Evolutionary conservation across 2,888 invertebrate species (phyloP).

Genomic region (Chirona hameri): DNA sequence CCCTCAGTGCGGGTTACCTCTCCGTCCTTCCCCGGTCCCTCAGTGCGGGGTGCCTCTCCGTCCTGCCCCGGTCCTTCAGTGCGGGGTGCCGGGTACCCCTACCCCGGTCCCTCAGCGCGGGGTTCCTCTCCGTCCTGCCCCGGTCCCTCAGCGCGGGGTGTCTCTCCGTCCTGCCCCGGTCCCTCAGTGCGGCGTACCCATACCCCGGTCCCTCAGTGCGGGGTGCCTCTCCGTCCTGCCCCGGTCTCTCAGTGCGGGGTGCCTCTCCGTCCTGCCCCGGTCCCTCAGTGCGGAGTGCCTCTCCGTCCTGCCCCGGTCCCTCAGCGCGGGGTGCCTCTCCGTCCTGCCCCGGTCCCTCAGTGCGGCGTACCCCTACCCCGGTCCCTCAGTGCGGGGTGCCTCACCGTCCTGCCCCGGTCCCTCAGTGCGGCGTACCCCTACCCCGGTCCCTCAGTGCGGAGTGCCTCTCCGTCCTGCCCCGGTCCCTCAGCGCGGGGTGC

Average conservation of each 20-base stretch:
- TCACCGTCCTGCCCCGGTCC: background rate
- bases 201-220: background rate
- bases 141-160: too few species aligned
- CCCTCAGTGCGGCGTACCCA: background rate
- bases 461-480: too few species aligned
- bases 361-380: background rate
- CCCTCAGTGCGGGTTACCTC: background rate
- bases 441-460: too few species aligned
- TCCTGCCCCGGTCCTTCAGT: background rate
- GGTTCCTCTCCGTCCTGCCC: too few species aligned
- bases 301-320: too few species aligned
- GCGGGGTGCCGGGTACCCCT: background rate
- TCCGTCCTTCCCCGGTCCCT: background rate
- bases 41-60: background rate
- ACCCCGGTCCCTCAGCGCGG: too few species aligned
- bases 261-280: background rate
- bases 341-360: background rate
- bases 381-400: background rate
- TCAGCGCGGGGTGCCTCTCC: too few species aligned
- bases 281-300: background rate
- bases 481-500: too few species aligned
- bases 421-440: background rate
- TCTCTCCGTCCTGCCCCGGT: background rate
- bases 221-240: background rate
- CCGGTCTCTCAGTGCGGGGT: background rate